These are phyloP conservation scores for Drosophila lini DNA, from an alignment of 1,140 invertebrate species.

Conservation along the genomic window DNA sequence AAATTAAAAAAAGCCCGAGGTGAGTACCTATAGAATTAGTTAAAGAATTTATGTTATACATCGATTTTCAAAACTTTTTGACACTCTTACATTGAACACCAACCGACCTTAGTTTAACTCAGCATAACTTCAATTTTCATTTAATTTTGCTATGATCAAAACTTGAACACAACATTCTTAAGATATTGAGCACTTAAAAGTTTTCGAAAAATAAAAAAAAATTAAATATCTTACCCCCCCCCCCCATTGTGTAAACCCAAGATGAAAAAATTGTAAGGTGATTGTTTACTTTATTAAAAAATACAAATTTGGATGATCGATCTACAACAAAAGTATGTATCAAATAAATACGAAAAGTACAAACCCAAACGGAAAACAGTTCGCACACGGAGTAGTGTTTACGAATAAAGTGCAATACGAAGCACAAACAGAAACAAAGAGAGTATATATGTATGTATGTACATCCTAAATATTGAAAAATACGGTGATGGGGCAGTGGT, in stretches of 20 bases:
- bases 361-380: neutral
- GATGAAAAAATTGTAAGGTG: neutral
- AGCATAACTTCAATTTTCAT: no score
- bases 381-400: neutral
- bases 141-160: no score
- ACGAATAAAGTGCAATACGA: neutral
- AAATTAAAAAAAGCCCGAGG: no score
- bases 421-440: conserved; percentile 7
- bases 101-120: no score
- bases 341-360: neutral
- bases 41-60: no score
- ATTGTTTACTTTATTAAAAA: conserved; percentile 27
- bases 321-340: conserved; percentile 21
- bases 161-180: no score
- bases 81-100: no score
- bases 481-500: conserved; percentile 94
- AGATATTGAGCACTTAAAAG: no score
- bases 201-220: no score
- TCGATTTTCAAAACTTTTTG: no score
- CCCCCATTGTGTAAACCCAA: neutral
- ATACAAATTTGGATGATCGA: conserved; percentile 26
- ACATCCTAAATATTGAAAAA: conserved; percentile 86
- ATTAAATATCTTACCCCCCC: no score
- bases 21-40: no score
- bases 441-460: neutral